Conservation (phyloP, 1,140 invertebrate species). For the Dinothrombium tinctorium region DNA sequence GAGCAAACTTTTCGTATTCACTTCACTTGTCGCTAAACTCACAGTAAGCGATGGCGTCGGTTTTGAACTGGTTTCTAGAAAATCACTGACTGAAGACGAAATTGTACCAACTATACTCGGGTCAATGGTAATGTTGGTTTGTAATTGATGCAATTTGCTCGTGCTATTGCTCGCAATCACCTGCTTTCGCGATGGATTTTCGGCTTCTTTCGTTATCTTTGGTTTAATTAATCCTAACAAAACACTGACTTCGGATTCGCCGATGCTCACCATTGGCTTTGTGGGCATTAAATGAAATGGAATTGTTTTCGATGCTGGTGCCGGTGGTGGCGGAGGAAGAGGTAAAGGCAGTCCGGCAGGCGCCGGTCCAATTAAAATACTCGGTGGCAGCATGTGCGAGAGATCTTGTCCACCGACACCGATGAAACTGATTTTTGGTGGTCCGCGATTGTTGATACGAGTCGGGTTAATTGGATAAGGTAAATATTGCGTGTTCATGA, state of each 20-base stretch:
- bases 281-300: neutral
- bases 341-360: neutral
- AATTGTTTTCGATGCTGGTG: neutral
- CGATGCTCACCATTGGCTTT: no score
- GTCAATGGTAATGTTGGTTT: no score
- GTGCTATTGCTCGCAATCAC: neutral
- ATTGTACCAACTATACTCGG: no score
- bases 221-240: no score
- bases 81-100: no score
- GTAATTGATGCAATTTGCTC: no score
- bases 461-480: conserved; percentile 13
- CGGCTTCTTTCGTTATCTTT: neutral
- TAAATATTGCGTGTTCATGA: neutral
- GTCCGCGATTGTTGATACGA: conserved; percentile 66
- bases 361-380: neutral
- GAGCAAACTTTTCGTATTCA: no score
- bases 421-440: conserved; percentile 19
- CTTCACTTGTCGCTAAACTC: no score
- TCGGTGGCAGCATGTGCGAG: no score
- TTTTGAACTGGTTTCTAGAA: no score
- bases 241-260: no score
- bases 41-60: no score
- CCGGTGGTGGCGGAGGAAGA: conserved; percentile 2
- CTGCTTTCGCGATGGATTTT: neutral
- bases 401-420: neutral